Base-by-base conservation (phyloP, 2,888 invertebrate species). In the Amiota mariae region DNA sequence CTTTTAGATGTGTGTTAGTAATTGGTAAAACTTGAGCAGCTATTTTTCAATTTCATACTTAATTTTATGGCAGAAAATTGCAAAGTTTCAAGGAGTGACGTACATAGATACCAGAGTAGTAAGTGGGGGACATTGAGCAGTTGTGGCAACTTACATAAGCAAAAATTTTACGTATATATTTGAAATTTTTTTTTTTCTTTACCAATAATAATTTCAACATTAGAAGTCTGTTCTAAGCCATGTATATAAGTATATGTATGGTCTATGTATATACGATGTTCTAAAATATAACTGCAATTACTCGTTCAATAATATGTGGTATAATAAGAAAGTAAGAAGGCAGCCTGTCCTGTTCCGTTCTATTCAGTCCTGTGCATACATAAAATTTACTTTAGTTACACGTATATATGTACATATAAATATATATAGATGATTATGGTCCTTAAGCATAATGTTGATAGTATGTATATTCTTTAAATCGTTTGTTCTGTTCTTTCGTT, bases 21-120 rank as follows among this genome's bases (percentile, higher is more conserved):
- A 49, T 74, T 72, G 78, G 72, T 72, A 73, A 49, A 24, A 54
- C 46, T 64, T 51, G 51, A 67, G 73, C 57, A 83, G 82, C 80
- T 76, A 84, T 85, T 85, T 85, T 85, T 85, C 84, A 85, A 85
- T 85, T 85, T 85, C 83, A 81, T 85, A 81, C 85, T 83, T 82
- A 81, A 85, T 84, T 84, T 84, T 84, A 84, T 85, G 81, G 80
- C 82, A 84, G 81, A 2, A 81, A 80, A 81, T 82, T 82, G 79
- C 82, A 85, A 80, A 79, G 80, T 81, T 51, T 54, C 15, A 2
- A 59, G 20, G 66, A n/a, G 10, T 10, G 24, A 36, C 18, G 48
- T 46, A 36, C 18, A 18, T 46, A 13, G 48, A 36, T 36, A 12
- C 46, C 20, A 63, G 15, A 15, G 18, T 18, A 49, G 48, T 48